Percentiles rank a stretch among this genome's conserved stretches.
Conservation (phyloP, 2,888 invertebrate species). For the Galeopsomyia nigrocyanea region DNA sequence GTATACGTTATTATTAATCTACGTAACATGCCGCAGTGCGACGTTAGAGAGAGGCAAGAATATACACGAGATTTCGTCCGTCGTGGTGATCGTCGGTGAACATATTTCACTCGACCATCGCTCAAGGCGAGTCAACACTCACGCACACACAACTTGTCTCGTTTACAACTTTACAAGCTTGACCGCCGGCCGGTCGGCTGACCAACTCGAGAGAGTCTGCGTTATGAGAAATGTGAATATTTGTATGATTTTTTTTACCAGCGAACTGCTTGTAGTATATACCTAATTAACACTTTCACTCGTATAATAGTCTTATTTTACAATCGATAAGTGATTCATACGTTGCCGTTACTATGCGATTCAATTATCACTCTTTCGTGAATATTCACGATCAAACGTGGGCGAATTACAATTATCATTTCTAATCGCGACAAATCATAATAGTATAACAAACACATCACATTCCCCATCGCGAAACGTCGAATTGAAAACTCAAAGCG, state of each 20-base stretch:
- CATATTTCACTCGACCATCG: constrained; percentile 25
- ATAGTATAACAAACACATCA: too few species aligned
- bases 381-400: too few species aligned
- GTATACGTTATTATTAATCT: too few species aligned
- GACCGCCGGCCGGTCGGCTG: constrained; percentile 1
- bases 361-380: too few species aligned
- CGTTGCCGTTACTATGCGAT: too few species aligned
- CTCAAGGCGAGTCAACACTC: constrained; percentile 29
- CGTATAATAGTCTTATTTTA: not conserved
- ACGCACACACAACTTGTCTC: constrained; percentile 14
- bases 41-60: too few species aligned
- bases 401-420: too few species aligned
- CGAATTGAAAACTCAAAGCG: too few species aligned
- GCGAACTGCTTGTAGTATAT: not conserved
- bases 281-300: constrained; percentile 21
- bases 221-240: constrained; percentile 4
- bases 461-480: too few species aligned
- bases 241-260: constrained; percentile 7
- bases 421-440: too few species aligned
- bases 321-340: not conserved
- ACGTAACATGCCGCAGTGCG: too few species aligned
- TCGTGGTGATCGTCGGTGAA: not conserved
- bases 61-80: constrained; percentile 3
- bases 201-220: not conserved
- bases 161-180: constrained; percentile 22